Base-by-base conservation (phyloP, 1,140 invertebrate genomes). In the Nautilus pompilius region DNA sequence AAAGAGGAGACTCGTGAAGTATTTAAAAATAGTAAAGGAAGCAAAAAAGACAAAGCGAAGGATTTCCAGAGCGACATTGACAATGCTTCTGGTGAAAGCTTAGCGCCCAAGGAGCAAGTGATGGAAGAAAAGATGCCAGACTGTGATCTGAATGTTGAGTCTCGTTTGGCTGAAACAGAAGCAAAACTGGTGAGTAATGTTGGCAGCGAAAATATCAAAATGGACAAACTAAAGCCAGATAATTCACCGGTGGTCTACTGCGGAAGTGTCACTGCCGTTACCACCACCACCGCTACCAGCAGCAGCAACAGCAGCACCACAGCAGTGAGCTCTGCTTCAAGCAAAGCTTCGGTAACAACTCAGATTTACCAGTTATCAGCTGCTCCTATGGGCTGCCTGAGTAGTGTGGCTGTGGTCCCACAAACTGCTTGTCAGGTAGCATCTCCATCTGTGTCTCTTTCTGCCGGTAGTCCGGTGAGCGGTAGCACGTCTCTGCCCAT, bases 301-400 rank as follows among this genome's bases (percentile, higher is more conserved):
- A 51, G 26, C 55, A 36, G 51, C 41, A 33, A 26, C 61, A 17
- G 57, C 26, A 10, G 17, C 30, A 15, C 49, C 17, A 24, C 29
- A 22, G 24, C 26, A 5, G 49, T 20, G 15, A 28, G 49, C 17
- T 20, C 17, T 53, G 49, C 29, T 4, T 53, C 49, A 17, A n/a
- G n/a, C n/a, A 53, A 53, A 28, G 24, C 17, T 20, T 46, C 45
- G n/a, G n/a, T 61, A 6, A 34, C 60, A 13, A 60, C 65, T 22
- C 70, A 70, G 58, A 63, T 74, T 20, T 68, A 67, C 56, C 68
- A 74, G 48, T 58, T 72, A 17, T 46, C 70, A 28, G 65, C 60
- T 60, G 66, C 66, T 26, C 58, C 63, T 33, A 58, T 65, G 33
- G 62, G 59, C 46, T 63, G 65, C 28, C 57, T 70, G 30, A 66